Conservation (phyloP, 1,140 invertebrate genomes). For the Brachionus rubens region DNA sequence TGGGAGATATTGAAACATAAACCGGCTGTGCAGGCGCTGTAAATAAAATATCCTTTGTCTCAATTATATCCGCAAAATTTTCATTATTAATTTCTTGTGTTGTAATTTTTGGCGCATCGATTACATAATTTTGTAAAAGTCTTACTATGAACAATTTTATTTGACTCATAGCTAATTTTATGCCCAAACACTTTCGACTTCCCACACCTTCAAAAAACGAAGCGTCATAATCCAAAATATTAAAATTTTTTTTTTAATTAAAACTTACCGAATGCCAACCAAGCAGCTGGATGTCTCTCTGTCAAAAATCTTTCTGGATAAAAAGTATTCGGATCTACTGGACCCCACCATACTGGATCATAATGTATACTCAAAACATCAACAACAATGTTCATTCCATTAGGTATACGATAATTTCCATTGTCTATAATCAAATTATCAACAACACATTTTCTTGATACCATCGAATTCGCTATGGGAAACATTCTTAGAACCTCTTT, state of each 20-base stretch:
- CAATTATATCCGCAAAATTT: background rate
- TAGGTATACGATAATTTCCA: constrained; percentile 27
- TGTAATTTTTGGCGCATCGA: background rate
- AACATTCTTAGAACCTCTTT: constrained; percentile 39
- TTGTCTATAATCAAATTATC: constrained; percentile 22
- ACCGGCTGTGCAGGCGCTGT: background rate
- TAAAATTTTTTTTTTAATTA: background rate
- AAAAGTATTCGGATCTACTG: constrained; percentile 38
- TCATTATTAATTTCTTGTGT: background rate
- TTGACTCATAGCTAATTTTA: constrained; percentile 44
- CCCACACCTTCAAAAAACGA: background rate
- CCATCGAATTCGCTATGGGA: constrained; percentile 45
- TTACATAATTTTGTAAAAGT: constrained; percentile 19
- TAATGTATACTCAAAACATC: constrained; percentile 45
- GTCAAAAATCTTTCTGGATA: constrained; percentile 45
- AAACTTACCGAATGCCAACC: constrained; percentile 32
- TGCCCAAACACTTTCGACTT: constrained; percentile 40
- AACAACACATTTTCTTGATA: constrained; percentile 38
- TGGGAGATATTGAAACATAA: background rate
- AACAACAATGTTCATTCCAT: constrained; percentile 36
- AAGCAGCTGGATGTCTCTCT: constrained; percentile 31
- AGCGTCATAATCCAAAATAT: background rate
- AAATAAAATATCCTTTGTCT: constrained; percentile 27
- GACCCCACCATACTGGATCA: constrained; percentile 23
- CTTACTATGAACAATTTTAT: constrained; percentile 41